A percentile compares a stretch with the other conserved stretches of the same genome.
Evolutionary conservation across 2,797 vertebrate genomes (phyloP).

Genomic region (Tympanoctomys barrerae): DNA sequence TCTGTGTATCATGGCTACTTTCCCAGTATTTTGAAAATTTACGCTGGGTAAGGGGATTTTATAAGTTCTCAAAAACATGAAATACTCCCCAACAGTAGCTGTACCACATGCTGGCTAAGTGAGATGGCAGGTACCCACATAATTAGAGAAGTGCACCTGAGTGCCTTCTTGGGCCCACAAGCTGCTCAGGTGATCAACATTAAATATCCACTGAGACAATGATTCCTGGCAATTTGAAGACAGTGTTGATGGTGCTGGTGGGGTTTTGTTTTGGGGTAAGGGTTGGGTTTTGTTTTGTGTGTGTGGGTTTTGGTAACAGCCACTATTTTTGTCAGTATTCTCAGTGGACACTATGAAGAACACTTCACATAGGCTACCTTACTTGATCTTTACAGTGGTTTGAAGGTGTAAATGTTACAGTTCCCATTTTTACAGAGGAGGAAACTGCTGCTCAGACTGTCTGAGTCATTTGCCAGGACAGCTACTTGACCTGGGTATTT

Average conservation of each 20-base stretch:
- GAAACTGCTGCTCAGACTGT: not conserved
- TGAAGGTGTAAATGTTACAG: not conserved
- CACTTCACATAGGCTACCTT: not conserved
- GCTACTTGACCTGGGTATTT: constrained; percentile 41
- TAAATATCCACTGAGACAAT: not conserved
- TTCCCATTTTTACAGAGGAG: constrained; percentile 7
- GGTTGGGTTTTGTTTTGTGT: not conserved
- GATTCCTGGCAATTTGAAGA: not conserved
- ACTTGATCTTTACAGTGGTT: not conserved
- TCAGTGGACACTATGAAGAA: not conserved
- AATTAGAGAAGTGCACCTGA: constrained; percentile 80
- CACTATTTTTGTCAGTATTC: not conserved
- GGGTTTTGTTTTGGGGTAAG: not conserved
- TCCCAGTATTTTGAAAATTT: constrained; percentile 89
- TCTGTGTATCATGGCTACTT: constrained; percentile 89
- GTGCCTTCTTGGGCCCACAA: not conserved
- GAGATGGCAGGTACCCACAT: constrained; percentile 76
- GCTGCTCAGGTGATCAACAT: not conserved
- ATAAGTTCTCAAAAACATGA: constrained; percentile 86
- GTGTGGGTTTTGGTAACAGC: not conserved
- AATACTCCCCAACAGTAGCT: constrained; percentile 87
- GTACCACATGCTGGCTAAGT: constrained; percentile 36
- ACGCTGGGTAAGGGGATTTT: constrained; percentile 87
- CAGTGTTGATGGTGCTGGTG: not conserved
- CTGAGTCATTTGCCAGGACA: constrained; percentile 27